Percentiles rank a stretch among this genome's conserved stretches.
Evolutionary conservation across 2,888 invertebrate species (phyloP).

Genomic region (Lutraria lutraria): DNA sequence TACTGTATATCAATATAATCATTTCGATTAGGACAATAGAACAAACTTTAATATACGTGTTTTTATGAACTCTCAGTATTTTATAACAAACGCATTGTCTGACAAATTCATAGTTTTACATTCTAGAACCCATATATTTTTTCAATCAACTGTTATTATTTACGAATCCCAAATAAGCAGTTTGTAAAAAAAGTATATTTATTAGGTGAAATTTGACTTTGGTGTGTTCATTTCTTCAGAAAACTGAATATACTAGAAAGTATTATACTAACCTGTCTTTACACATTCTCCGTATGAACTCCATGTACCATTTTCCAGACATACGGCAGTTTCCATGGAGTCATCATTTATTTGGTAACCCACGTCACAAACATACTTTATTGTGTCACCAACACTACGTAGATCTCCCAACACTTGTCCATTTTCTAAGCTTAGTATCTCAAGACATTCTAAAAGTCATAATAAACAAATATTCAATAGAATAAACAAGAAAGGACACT

Average conservation of each 20-base stretch:
- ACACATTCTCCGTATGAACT: neutral
- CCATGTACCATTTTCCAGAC: conserved; percentile 3
- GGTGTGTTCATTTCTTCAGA: neutral
- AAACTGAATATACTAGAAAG: neutral
- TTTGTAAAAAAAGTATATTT: neutral
- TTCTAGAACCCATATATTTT: too few species aligned
- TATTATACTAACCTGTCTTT: neutral
- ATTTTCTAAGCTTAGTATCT: neutral
- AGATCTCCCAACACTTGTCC: neutral
- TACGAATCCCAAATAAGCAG: neutral
- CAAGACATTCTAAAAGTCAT: neutral
- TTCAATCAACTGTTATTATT: neutral
- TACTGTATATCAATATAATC: too few species aligned
- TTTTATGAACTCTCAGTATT: too few species aligned
- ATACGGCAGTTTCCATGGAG: neutral
- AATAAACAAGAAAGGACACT: too few species aligned
- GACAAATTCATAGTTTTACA: too few species aligned
- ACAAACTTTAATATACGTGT: too few species aligned
- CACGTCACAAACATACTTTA: neutral
- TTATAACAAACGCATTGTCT: too few species aligned
- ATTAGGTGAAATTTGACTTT: neutral
- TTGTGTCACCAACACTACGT: neutral
- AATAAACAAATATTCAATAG: too few species aligned
- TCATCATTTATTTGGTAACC: neutral
- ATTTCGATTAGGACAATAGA: too few species aligned